phyloP scores from a whole-genome alignment of 2,113 vertebrate genomes.

The Nibea albiflora region DNA sequence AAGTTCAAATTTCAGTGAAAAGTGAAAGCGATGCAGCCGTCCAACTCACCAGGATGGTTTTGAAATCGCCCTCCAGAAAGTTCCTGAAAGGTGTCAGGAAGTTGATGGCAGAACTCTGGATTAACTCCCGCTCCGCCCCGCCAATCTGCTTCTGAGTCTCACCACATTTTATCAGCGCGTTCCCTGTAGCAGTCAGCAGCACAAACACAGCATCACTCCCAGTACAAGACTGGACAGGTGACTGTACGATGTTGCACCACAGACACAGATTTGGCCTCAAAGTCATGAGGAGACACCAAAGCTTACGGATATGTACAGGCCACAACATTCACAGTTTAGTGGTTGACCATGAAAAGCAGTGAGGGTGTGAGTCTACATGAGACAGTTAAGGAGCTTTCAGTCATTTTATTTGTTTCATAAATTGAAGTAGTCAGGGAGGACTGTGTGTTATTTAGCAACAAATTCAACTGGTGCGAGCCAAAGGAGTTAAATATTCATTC shows the following conservation, averaged over 20 bases:
- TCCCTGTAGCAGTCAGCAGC: constrained; percentile 85
- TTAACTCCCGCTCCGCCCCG: constrained; percentile 94
- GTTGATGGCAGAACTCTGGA: constrained; percentile 95
- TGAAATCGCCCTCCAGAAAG: constrained; percentile 98
- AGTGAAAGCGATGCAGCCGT: not conserved
- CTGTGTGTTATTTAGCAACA: not conserved
- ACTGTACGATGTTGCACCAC: not conserved
- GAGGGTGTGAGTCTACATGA: not conserved
- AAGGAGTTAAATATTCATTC: not conserved
- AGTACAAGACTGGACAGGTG: not conserved
- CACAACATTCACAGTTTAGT: too few relatives aligned
- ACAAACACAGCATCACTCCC: constrained; percentile 31
- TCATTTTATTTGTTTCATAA: not conserved
- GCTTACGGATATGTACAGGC: not conserved
- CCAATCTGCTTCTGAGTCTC: constrained; percentile 97
- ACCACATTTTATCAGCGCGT: constrained; percentile 96
- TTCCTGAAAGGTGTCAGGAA: constrained; percentile 98
- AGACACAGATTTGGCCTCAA: not conserved
- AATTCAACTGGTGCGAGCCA: not conserved
- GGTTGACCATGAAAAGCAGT: not conserved
- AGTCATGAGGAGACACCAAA: not conserved
- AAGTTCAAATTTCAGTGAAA: constrained; percentile 1
- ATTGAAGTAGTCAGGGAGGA: not conserved
- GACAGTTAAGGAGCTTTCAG: not conserved
- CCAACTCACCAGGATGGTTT: constrained; percentile 96